These are phyloP conservation scores for Hoplodrina blanda DNA, from an alignment of 2,888 invertebrate species.

Conservation along the genomic window DNA sequence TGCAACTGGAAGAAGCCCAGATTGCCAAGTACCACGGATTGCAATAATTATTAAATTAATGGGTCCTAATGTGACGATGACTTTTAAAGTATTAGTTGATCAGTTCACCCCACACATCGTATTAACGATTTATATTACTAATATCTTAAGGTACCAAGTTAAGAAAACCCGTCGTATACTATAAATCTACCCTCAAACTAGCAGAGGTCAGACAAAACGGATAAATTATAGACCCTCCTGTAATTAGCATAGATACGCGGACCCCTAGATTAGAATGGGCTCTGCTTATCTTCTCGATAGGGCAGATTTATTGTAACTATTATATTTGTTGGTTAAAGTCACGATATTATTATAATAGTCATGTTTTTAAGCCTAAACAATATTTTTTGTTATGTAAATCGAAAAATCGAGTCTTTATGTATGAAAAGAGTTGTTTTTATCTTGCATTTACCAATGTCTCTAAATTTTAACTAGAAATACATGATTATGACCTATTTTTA, in stretches of 20 bases:
- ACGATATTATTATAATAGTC: slow-evolving; percentile 1
- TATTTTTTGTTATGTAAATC: too few species aligned
- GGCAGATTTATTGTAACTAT: slow-evolving; percentile 69
- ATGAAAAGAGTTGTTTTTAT: too few species aligned
- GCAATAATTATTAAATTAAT: too few species aligned
- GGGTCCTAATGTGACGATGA: too few species aligned
- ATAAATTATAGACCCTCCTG: slow-evolving; percentile 70
- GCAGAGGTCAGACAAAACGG: slow-evolving; percentile 62
- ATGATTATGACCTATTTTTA: too few species aligned
- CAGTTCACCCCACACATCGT: too few species aligned
- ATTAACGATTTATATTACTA: not conserved
- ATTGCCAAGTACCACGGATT: too few species aligned
- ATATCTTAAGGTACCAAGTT: slow-evolving; percentile 31
- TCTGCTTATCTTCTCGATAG: slow-evolving; percentile 62
- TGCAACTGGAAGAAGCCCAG: too few species aligned
- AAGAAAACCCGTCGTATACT: slow-evolving; percentile 30
- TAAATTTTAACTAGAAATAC: too few species aligned
- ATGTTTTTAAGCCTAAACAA: too few species aligned
- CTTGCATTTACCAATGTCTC: too few species aligned
- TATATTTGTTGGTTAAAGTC: slow-evolving; percentile 34
- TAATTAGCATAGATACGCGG: slow-evolving; percentile 73
- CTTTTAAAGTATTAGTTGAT: not conserved
- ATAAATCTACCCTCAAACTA: slow-evolving; percentile 55
- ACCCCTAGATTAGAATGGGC: slow-evolving; percentile 66
- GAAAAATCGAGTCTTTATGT: too few species aligned